Evolutionary conservation across 2,113 vertebrate genomes (phyloP), one percentile per base, ranked within the genome.

Genomic region (Malurus melanocephalus): DNA sequence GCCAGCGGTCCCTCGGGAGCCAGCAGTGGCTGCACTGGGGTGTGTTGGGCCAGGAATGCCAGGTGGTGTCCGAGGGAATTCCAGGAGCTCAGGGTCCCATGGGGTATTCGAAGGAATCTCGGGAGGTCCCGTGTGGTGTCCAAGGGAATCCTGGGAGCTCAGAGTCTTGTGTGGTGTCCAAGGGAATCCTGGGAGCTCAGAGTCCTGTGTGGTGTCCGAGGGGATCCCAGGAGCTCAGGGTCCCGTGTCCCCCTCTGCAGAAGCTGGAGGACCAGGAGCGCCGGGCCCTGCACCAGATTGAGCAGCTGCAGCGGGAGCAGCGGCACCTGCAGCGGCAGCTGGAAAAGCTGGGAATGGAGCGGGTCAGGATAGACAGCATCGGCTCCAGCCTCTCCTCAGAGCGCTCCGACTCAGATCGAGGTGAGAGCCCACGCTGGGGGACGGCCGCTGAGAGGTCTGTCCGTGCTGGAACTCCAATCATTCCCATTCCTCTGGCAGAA

Each of bases 301-400:
- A 99, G 71, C 98, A 99, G 97, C 97, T 99, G 87, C 98, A 99
- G 93, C 96, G 98, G 53, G 98, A 99, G 92, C 99, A 97, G 96
- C 97, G 99, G 48, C 98, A 99, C 96, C 98, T 99, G 91, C 98
- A 97, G 89, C 97, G 99, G 95, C 98, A 98, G 81, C 97, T 99
- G 97, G 98, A 99, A 96, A 99, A 99, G 95, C 98, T 99, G 95
- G 98, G 98, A 5, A 96, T 98, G 32, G 99, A 99, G 97, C 97
- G 99, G 92, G 95, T 97, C 15, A 97, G 99, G 59, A 98, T 97
- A 97, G 98, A 99, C 97, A 99, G 98, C 49, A 97, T 98, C 5
- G 98, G 98, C 72, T 99, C 99, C 57, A 96, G 97, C 0, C 87
- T 95, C 19, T 99, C 98, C 57, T 98, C 98, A 0, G 99, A 99